These are phyloP conservation scores for Limosa lapponica DNA, from an alignment of 2,797 vertebrate species.

Conservation along the genomic window DNA sequence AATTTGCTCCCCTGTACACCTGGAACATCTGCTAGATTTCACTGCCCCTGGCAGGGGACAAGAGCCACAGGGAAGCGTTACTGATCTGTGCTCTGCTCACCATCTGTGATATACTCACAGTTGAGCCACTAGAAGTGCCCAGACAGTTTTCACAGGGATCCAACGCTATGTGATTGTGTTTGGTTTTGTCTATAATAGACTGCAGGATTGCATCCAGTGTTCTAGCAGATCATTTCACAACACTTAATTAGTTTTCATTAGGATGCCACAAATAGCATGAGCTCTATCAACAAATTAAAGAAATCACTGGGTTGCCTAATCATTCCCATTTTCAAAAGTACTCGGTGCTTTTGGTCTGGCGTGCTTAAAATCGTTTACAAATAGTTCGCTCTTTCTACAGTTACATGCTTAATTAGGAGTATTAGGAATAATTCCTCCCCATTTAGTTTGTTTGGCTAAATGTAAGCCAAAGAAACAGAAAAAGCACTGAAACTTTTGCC, in stretches of 20 bases:
- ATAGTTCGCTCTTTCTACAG: not conserved
- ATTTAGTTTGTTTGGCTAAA: not conserved
- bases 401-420: not conserved
- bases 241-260: slow-evolving; percentile 33
- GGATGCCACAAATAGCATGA: slow-evolving; percentile 11
- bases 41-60: no score
- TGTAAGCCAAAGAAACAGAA: not conserved
- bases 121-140: not conserved
- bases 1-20: not conserved
- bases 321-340: not conserved
- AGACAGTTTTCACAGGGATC: not conserved
- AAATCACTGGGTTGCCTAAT: not conserved
- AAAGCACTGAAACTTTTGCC: not conserved
- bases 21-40: not conserved
- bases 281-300: not conserved
- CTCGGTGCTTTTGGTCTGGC: not conserved
- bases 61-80: not conserved
- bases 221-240: not conserved
- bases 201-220: not conserved
- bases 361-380: slow-evolving; percentile 5
- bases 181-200: not conserved
- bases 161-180: not conserved
- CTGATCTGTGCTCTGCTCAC: not conserved
- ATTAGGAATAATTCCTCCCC: not conserved
- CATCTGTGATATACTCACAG: not conserved